These are phyloP conservation scores for Microctenopoma steveboyesi DNA, from an alignment of 2,797 vertebrate genomes.

Conservation along the genomic window DNA sequence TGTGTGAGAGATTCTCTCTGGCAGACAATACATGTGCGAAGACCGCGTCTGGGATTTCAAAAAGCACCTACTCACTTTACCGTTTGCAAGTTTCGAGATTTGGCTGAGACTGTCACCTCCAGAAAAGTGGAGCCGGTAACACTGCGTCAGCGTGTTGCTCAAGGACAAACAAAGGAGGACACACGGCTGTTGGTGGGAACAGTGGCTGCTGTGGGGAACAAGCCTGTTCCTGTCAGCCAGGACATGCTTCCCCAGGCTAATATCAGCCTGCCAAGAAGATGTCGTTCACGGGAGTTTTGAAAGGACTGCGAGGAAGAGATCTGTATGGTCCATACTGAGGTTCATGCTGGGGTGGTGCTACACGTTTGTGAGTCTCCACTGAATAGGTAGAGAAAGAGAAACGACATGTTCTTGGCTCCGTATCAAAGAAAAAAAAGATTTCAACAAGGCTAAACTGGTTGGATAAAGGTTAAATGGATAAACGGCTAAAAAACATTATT, in stretches of 20 bases:
- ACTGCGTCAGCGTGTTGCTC: conserved; percentile 26
- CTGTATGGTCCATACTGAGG: not conserved
- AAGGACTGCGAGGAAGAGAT: not conserved
- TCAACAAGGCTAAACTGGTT: not conserved
- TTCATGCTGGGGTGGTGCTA: not conserved
- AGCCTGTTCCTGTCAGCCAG: conserved; percentile 45
- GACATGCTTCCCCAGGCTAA: conserved; percentile 39
- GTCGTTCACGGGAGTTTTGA: conserved; percentile 9
- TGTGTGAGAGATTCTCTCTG: conserved; percentile 42
- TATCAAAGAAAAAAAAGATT: not conserved
- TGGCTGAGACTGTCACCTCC: conserved; percentile 8
- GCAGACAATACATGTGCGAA: conserved; percentile 13
- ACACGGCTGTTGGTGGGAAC: conserved; percentile 31
- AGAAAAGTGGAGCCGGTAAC: conserved; percentile 53
- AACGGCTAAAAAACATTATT: not conserved
- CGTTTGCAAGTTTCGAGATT: conserved; percentile 31
- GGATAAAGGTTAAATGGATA: conserved; percentile 9
- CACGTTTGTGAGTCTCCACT: not conserved
- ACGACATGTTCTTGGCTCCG: not conserved
- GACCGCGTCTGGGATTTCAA: conserved; percentile 15
- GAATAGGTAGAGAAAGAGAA: not conserved
- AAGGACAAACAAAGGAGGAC: conserved; percentile 61
- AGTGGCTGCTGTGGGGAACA: conserved; percentile 24
- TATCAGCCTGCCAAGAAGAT: conserved; percentile 31
- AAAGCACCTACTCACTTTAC: conserved; percentile 8